These are phyloP conservation scores for Hyperoplus immaculatus DNA, from an alignment of 2,797 vertebrate species.

Conservation along the genomic window DNA sequence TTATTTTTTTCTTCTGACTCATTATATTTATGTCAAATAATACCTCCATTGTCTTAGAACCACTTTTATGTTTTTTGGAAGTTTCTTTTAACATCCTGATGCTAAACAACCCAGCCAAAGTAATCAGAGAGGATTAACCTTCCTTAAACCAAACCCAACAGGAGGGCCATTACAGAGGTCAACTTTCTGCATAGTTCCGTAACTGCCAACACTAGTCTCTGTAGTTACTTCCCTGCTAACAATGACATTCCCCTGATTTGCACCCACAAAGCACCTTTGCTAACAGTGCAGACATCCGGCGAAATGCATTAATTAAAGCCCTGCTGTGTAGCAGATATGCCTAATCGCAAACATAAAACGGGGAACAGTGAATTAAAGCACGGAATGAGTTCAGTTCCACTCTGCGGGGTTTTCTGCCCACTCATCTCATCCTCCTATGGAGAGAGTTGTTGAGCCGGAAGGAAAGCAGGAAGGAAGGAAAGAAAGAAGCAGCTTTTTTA, in stretches of 20 bases:
- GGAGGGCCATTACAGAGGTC: constrained; percentile 42
- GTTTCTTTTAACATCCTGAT: not conserved
- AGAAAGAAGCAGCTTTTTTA: constrained; percentile 37
- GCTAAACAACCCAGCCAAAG: constrained; percentile 23
- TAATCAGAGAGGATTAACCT: constrained; percentile 39
- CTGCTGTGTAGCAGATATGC: constrained; percentile 79
- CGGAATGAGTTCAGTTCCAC: constrained; percentile 76
- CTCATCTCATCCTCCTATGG: constrained; percentile 65
- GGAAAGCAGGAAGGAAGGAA: constrained; percentile 30
- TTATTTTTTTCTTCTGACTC: not conserved
- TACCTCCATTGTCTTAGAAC: constrained; percentile 4
- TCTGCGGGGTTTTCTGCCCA: constrained; percentile 46
- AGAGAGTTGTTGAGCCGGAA: constrained; percentile 41
- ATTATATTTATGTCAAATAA: not conserved
- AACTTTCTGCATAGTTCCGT: constrained; percentile 30
- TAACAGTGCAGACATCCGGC: constrained; percentile 49
- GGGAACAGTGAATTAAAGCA: constrained; percentile 71
- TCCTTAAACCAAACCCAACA: constrained; percentile 33
- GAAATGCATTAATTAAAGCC: constrained; percentile 84
- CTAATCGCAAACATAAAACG: constrained; percentile 80
- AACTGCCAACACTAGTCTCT: constrained; percentile 39
- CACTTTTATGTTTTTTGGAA: constrained; percentile 9
- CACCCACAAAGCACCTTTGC: constrained; percentile 57
- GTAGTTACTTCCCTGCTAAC: constrained; percentile 58
- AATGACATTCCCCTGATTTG: constrained; percentile 77